phyloP scores from a whole-genome alignment of 1,140 invertebrate species.

The Metopolophium dirhodum region DNA sequence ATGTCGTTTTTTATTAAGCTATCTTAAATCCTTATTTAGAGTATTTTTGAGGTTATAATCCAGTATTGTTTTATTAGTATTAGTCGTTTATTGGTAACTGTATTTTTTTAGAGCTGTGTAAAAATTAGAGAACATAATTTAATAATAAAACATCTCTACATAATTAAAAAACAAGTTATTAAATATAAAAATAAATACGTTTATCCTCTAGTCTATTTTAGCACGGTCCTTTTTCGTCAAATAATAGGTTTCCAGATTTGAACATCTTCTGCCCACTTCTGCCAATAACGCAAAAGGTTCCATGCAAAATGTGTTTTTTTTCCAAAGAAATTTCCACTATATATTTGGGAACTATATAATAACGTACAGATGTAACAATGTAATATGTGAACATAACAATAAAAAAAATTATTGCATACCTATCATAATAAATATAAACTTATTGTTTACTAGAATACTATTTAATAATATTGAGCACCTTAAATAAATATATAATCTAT shows the following conservation, averaged over 20 bases:
- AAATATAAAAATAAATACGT: background rate
- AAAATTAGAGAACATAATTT: background rate
- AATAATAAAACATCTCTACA: no score
- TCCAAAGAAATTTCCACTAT: background rate
- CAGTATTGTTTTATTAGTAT: background rate
- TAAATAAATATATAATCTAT: background rate
- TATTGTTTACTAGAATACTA: background rate
- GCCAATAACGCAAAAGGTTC: background rate
- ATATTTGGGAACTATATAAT: background rate
- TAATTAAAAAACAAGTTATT: background rate
- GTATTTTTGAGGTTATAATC: background rate
- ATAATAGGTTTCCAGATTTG: background rate
- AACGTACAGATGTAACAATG: background rate
- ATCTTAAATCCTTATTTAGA: background rate
- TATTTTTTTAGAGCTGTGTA: background rate
- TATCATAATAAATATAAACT: background rate
- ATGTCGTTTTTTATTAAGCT: background rate
- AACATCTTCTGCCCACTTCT: background rate
- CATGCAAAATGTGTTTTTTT: background rate
- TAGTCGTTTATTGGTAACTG: background rate
- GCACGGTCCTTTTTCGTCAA: rapidly evolving
- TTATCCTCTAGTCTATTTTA: background rate
- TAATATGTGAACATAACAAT: background rate
- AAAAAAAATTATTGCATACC: background rate
- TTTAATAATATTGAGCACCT: background rate